phyloP scores from a whole-genome alignment of 2,888 invertebrate species.

The Falcaria lacertinaria region DNA sequence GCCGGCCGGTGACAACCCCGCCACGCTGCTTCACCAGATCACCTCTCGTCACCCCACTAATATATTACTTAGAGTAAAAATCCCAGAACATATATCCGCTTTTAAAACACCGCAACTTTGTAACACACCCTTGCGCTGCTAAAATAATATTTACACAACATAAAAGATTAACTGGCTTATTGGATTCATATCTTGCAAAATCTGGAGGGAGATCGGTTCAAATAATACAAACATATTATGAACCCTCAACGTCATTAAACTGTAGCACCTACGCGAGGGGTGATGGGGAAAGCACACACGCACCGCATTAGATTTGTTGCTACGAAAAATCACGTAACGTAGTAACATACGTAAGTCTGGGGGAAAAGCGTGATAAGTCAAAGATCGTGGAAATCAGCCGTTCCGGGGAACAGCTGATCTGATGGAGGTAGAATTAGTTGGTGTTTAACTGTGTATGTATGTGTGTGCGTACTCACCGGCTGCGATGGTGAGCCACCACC shows the following conservation, averaged over 20 bases:
- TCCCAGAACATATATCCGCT: neutral
- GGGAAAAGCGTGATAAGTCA: conserved; percentile 45
- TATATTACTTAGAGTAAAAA: neutral
- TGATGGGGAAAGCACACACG: conserved; percentile 40
- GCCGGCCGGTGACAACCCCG: conserved; percentile 35
- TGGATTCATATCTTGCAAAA: neutral
- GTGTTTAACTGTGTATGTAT: conserved; percentile 6
- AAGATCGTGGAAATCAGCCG: conserved; percentile 32
- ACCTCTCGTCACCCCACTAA: neutral
- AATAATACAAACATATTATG: conserved; percentile 41
- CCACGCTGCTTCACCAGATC: neutral
- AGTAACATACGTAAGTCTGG: conserved; percentile 28
- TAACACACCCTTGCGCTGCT: neutral
- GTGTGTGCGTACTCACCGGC: conserved; percentile 65
- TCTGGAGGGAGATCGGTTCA: conserved; percentile 17
- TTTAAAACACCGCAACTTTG: neutral
- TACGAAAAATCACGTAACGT: conserved; percentile 34
- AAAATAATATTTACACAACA: neutral
- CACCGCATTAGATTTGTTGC: conserved; percentile 33
- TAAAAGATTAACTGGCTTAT: neutral
- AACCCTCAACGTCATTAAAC: conserved; percentile 31
- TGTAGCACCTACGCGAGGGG: conserved; percentile 31
- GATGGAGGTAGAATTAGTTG: conserved; percentile 39
- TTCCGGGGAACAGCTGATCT: conserved; percentile 39
- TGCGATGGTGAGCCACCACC: conserved; percentile 76